These are phyloP conservation scores for Drosophila fuyamai DNA, from an alignment of 1,140 invertebrate species.

Conservation along the genomic window DNA sequence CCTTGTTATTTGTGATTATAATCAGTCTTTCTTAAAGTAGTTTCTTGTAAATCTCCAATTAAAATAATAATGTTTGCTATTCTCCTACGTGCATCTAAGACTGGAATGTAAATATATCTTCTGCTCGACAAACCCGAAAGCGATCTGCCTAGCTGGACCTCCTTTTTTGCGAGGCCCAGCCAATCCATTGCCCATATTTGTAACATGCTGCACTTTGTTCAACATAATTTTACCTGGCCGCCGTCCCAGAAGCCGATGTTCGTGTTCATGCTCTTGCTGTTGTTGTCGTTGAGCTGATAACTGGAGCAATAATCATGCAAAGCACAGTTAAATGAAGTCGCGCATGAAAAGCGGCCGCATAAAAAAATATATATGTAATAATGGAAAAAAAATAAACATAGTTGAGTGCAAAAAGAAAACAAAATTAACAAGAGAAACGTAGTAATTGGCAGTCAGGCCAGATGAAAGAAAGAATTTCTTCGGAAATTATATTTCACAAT, in stretches of 20 bases:
- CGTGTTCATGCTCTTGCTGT: conserved; percentile 31
- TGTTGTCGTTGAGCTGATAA: conserved; percentile 56
- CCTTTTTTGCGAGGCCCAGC: conserved; percentile 16
- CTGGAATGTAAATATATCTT: conserved; percentile 24
- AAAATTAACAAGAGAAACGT: conserved; percentile 61
- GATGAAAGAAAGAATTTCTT: conserved; percentile 66
- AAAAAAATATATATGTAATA: conserved; percentile 42
- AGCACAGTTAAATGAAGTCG: conserved; percentile 78
- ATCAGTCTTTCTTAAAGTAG: too few relatives aligned
- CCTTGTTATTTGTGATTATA: too few relatives aligned
- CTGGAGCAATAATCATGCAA: conserved; percentile 80
- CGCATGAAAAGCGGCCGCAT: conserved; percentile 63
- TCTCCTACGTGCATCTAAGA: conserved; percentile 5
- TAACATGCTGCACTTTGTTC: conserved; percentile 49
- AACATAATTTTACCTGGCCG: conserved; percentile 47
- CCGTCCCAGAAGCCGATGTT: conserved; percentile 41
- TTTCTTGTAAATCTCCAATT: too few relatives aligned
- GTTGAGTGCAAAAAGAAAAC: conserved; percentile 30
- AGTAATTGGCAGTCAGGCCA: conserved; percentile 56
- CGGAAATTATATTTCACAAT: conserved; percentile 75
- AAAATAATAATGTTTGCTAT: background rate
- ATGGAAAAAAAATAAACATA: conserved; percentile 26
- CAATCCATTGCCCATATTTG: conserved; percentile 40
- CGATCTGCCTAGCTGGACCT: conserved; percentile 48
- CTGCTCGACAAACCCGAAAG: conserved; percentile 7